These are phyloP conservation scores for Onychostruthus taczanowskii DNA, from an alignment of 2,113 vertebrate species.

Conservation along the genomic window DNA sequence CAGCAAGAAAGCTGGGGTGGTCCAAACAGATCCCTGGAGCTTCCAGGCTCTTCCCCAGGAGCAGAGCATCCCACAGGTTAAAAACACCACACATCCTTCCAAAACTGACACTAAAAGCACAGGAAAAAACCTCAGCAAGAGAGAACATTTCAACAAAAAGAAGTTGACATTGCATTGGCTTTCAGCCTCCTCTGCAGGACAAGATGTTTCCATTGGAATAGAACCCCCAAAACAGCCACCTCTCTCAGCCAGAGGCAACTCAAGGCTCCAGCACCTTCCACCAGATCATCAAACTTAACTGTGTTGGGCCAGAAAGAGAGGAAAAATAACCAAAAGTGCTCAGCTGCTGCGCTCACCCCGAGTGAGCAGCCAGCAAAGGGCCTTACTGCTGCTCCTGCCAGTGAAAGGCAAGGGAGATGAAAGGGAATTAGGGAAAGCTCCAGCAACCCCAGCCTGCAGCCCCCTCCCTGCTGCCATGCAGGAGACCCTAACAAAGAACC, in stretches of 20 bases:
- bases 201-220: conserved; percentile 45
- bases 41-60: neutral
- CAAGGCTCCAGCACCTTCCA: neutral
- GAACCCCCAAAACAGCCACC: neutral
- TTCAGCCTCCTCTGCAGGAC: neutral
- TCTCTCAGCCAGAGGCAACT: neutral
- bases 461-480: neutral
- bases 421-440: neutral
- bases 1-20: neutral
- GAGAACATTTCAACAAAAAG: conserved; percentile 45
- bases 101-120: neutral
- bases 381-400: neutral
- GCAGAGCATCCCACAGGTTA: neutral
- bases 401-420: accelerated
- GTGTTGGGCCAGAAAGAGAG: neutral
- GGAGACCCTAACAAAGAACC: neutral
- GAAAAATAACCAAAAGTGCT: neutral
- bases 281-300: neutral
- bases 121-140: neutral
- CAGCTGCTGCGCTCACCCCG: accelerated
- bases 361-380: neutral
- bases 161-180: neutral
- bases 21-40: neutral
- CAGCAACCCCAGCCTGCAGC: neutral
- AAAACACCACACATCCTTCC: neutral